Percentiles rank a stretch among this genome's conserved stretches.
Evolutionary conservation across 2,113 vertebrate genomes (phyloP).

Genomic region (Leucopternis melanops): DNA sequence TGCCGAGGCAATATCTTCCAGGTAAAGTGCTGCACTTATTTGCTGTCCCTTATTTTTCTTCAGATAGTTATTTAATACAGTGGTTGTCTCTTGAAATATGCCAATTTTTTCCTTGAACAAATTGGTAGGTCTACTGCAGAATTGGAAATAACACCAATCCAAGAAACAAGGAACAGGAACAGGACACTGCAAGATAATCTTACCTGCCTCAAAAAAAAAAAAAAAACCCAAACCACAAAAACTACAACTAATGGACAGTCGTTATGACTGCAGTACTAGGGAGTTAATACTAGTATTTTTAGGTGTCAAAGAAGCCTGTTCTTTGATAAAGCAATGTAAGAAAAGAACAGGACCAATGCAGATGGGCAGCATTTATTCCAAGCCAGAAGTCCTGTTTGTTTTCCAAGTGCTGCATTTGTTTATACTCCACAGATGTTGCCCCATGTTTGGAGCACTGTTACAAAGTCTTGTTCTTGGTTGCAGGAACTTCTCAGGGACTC

Average conservation of each 20-base stretch:
- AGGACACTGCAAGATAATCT: not conserved
- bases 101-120: not conserved
- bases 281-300: not conserved
- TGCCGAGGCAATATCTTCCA: constrained; percentile 78
- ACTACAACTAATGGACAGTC: not conserved
- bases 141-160: not conserved
- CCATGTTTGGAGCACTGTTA: not conserved
- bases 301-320: not conserved
- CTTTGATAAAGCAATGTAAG: not conserved
- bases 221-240: not conserved
- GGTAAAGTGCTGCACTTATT: constrained; percentile 58
- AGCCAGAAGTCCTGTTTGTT: not conserved
- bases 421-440: not conserved
- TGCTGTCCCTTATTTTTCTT: not conserved
- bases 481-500: constrained; percentile 76
- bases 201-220: not conserved
- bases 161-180: not conserved
- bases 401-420: not conserved
- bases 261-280: not conserved
- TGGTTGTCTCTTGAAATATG: not conserved
- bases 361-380: not conserved
- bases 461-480: not conserved
- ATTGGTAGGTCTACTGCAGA: not conserved
- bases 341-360: not conserved
- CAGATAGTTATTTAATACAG: not conserved